Percentiles rank a stretch among this genome's conserved stretches.
phyloP scores from a whole-genome alignment of 2,888 invertebrate genomes.

The Drosophila pseudotalamancana region DNA sequence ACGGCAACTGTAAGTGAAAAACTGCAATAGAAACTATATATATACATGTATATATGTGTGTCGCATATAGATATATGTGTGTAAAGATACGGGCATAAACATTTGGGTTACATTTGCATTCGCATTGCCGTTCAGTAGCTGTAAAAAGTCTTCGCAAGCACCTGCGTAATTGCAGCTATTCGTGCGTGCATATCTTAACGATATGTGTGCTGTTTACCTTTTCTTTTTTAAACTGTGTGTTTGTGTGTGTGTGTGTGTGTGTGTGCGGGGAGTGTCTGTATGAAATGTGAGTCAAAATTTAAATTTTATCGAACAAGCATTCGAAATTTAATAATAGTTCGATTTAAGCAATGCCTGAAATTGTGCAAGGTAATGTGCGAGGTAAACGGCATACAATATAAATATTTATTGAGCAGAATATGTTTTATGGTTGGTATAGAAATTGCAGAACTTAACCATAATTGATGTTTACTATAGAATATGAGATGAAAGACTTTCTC shows the following conservation, averaged over 20 bases:
- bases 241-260: background rate
- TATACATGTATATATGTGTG: too few relatives aligned
- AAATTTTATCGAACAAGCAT: too few relatives aligned
- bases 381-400: too few relatives aligned
- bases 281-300: background rate
- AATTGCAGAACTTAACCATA: too few relatives aligned
- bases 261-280: background rate
- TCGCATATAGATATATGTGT: too few relatives aligned
- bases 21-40: slow-evolving; percentile 6
- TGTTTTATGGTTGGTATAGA: too few relatives aligned
- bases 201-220: background rate
- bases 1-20: slow-evolving; percentile 13
- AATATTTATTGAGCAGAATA: too few relatives aligned
- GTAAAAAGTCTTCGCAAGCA: slow-evolving; percentile 1
- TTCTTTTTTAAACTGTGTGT: background rate
- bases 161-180: slow-evolving; percentile 30
- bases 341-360: too few relatives aligned
- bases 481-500: too few relatives aligned
- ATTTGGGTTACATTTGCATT: slow-evolving; percentile 26
- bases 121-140: slow-evolving; percentile 1
- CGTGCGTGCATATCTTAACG: slow-evolving; percentile 24
- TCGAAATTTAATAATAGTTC: too few relatives aligned
- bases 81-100: slow-evolving; percentile 3
- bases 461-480: too few relatives aligned
- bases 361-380: too few relatives aligned